Evolutionary conservation across 2,113 vertebrate species (phyloP).

Genomic region (Meleagris gallopavo): DNA sequence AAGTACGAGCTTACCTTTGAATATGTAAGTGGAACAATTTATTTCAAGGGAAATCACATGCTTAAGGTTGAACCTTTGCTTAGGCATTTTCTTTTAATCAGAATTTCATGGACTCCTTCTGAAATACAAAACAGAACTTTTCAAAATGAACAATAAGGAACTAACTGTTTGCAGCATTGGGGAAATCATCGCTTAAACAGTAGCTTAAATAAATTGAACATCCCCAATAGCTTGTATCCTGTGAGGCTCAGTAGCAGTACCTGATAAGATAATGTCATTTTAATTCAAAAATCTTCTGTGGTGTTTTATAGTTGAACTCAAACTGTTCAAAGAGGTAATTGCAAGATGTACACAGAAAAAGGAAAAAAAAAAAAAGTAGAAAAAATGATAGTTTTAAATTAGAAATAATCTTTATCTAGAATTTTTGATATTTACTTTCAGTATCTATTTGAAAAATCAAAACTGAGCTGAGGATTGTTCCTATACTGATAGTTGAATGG

Average conservation of each 20-base stretch:
- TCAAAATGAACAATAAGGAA: neutral
- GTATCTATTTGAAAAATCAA: neutral
- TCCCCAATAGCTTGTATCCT: neutral
- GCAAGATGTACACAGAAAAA: neutral
- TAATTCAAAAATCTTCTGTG: neutral
- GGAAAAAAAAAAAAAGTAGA: neutral
- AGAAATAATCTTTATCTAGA: neutral
- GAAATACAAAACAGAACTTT: constrained; percentile 18
- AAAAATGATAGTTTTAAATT: constrained; percentile 4
- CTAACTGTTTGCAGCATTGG: neutral
- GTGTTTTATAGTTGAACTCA: neutral
- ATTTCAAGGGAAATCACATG: constrained; percentile 1
- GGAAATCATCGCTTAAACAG: neutral
- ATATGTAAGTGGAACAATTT: neutral
- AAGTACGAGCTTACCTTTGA: constrained; percentile 49
- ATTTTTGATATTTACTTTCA: neutral
- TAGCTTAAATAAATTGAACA: neutral
- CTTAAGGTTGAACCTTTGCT: neutral
- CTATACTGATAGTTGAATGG: fast-evolving
- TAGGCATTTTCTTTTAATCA: neutral
- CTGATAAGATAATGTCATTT: constrained; percentile 35
- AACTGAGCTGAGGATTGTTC: neutral
- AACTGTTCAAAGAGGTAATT: constrained; percentile 15
- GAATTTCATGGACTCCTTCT: neutral
- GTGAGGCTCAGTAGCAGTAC: neutral